Evolutionary conservation across 2,113 vertebrate genomes (phyloP).

Genomic region (Camelus dromedarius): DNA sequence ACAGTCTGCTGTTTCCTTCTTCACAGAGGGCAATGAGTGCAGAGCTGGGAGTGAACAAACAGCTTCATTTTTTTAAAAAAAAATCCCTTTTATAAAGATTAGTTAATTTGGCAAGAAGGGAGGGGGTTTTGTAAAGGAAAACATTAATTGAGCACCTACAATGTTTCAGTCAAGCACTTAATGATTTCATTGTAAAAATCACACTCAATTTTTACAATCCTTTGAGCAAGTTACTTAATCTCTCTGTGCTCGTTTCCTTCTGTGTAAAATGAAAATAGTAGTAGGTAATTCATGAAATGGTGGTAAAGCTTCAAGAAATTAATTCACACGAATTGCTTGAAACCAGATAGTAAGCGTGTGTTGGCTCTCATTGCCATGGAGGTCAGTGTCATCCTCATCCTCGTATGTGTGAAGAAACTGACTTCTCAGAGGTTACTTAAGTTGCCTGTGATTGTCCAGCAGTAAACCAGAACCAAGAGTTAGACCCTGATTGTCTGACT

Average conservation of each 20-base stretch:
- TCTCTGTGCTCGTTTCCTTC: neutral
- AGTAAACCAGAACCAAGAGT: neutral
- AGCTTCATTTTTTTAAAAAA: neutral
- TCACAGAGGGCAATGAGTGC: neutral
- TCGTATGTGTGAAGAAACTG: neutral
- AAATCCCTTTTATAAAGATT: neutral
- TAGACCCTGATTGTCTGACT: neutral
- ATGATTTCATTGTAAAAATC: conserved; percentile 23
- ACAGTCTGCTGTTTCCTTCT: neutral
- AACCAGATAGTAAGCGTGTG: neutral
- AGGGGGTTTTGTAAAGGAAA: neutral
- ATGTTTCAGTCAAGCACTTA: neutral
- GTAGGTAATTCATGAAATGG: neutral
- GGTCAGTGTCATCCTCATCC: neutral
- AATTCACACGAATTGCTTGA: neutral
- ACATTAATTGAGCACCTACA: neutral
- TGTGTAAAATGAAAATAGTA: neutral
- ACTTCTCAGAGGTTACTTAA: neutral
- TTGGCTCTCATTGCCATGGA: neutral
- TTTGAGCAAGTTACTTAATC: conserved; percentile 1
- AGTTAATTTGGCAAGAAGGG: neutral
- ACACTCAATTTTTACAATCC: neutral
- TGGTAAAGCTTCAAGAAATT: neutral
- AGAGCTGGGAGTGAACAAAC: neutral
- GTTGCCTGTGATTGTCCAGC: neutral